Evolutionary conservation across 2,113 vertebrate species (phyloP).

Genomic region (Cyanistes caeruleus): DNA sequence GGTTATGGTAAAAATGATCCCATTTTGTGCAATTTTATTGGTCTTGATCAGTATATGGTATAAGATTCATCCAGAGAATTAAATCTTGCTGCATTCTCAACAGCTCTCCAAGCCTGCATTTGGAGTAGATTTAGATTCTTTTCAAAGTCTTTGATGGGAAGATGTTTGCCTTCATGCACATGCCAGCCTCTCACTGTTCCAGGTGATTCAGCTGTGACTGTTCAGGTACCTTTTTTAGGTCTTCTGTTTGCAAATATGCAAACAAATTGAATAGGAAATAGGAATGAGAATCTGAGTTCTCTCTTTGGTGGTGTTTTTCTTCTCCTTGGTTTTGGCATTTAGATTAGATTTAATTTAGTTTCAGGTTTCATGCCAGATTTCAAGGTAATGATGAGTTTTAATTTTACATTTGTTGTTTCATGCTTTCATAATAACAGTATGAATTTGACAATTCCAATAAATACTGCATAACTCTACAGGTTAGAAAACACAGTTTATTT

Average conservation of each 20-base stretch:
- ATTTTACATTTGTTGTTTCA: not conserved
- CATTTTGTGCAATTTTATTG: not conserved
- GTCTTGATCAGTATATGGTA: not conserved
- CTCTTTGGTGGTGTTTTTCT: not conserved
- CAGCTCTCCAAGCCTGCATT: not conserved
- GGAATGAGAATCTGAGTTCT: not conserved
- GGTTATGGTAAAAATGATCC: not conserved
- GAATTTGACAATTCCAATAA: not conserved
- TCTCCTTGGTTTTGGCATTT: not conserved
- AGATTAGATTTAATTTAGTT: conserved; percentile 4
- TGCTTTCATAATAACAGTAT: not conserved
- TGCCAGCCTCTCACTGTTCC: not conserved
- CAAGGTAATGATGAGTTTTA: not conserved
- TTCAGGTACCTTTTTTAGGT: not conserved
- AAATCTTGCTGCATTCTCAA: not conserved
- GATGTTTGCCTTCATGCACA: not conserved
- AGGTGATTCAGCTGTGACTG: not conserved
- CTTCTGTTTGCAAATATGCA: not conserved
- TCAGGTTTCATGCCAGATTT: not conserved
- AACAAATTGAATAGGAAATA: not conserved
- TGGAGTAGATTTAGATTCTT: not conserved
- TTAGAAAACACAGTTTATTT: not conserved
- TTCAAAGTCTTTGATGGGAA: not conserved
- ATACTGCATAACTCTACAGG: not conserved
- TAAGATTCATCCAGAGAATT: not conserved